Conservation (phyloP, 2,888 invertebrate genomes). For the Xestia ashworthii region DNA sequence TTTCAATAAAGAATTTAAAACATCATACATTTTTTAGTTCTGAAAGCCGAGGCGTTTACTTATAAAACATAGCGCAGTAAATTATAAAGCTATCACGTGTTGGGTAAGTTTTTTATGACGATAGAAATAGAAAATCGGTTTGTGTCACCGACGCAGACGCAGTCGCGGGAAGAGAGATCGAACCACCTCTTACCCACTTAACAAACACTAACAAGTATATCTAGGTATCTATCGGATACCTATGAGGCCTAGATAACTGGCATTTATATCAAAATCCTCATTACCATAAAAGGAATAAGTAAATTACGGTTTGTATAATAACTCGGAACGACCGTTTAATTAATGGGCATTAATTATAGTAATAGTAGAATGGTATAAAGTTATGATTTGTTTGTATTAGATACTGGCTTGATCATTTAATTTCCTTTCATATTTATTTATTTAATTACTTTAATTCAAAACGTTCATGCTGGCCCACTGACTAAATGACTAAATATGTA, state of each 20-base stretch:
- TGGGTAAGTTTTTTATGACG: constrained; percentile 50
- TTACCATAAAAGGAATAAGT: constrained; percentile 51
- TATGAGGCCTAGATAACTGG: constrained; percentile 45
- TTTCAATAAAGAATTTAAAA: constrained; percentile 12
- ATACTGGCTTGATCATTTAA: constrained; percentile 2
- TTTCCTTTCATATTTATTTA: constrained; percentile 30
- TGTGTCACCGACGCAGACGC: constrained; percentile 33
- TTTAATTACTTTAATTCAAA: constrained; percentile 13
- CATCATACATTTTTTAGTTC: constrained; percentile 15
- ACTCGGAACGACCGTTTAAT: constrained; percentile 21
- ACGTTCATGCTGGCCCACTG: neutral
- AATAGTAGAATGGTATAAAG: constrained; percentile 39
- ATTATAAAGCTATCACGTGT: constrained; percentile 50
- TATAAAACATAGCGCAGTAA: constrained; percentile 54
- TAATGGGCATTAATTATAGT: constrained; percentile 38
- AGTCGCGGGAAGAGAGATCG: constrained; percentile 45
- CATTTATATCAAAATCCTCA: constrained; percentile 44
- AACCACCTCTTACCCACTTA: constrained; percentile 15
- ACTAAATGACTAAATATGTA: neutral
- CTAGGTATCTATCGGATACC: constrained; percentile 8
- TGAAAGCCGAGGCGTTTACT: constrained; percentile 32
- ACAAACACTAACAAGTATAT: constrained; percentile 12
- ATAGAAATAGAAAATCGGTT: constrained; percentile 64
- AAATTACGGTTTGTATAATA: constrained; percentile 49
- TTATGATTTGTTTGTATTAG: constrained; percentile 37